Evolutionary conservation across 2,113 vertebrate genomes (phyloP).

Genomic region (Pangasianodon gigas): DNA sequence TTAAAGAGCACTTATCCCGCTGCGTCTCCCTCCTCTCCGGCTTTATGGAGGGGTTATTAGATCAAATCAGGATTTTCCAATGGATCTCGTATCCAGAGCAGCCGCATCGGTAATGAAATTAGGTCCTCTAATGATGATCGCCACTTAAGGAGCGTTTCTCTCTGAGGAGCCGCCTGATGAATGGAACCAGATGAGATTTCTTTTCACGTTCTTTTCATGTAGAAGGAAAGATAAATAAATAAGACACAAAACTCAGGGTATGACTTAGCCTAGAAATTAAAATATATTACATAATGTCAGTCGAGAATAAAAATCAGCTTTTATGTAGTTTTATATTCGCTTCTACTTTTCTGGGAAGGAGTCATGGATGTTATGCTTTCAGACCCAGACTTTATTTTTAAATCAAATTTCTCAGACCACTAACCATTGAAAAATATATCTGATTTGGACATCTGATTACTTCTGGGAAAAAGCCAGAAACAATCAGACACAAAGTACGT

Average conservation of each 20-base stretch:
- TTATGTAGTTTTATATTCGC: not conserved
- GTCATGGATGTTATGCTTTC: not conserved
- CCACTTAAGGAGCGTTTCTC: not conserved
- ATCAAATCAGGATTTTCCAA: not conserved
- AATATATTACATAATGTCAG: not conserved
- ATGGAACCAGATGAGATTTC: not conserved
- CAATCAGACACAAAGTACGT: not conserved
- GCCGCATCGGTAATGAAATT: not conserved
- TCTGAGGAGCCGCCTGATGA: not conserved
- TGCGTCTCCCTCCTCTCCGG: not conserved
- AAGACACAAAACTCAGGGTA: not conserved
- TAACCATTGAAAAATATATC: no score
- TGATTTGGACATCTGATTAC: not conserved
- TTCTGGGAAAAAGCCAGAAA: not conserved
- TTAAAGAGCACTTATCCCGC: constrained; percentile 26
- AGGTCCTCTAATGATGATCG: constrained; percentile 15
- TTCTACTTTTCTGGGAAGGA: not conserved
- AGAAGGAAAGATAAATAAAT: not conserved
- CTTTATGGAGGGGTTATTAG: not conserved
- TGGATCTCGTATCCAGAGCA: not conserved
- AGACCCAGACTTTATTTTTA: not conserved
- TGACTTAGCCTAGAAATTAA: not conserved
- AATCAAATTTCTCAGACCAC: not conserved
- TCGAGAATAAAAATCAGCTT: not conserved
- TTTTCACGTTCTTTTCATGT: not conserved